These are phyloP conservation scores for Oppia nitens DNA, from an alignment of 1,140 invertebrate genomes.

Conservation along the genomic window DNA sequence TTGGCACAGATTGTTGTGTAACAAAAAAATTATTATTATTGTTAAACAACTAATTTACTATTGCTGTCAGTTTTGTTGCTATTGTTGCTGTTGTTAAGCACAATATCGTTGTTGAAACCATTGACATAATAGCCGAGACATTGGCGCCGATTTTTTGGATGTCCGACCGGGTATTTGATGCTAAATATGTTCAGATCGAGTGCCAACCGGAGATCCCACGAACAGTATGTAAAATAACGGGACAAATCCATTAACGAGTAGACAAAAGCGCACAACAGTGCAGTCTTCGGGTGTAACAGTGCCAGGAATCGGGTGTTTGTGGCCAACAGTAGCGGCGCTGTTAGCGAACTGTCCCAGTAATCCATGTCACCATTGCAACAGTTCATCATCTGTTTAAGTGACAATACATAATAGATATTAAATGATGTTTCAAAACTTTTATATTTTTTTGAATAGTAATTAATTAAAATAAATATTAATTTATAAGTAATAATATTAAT, in stretches of 20 bases:
- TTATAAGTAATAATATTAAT: no score
- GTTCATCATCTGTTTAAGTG: constrained; percentile 17
- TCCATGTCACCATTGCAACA: constrained; percentile 19
- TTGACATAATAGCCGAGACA: constrained; percentile 20
- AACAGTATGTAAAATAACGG: constrained; percentile 20
- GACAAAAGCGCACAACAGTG: constrained; percentile 19
- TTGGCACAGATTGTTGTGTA: no score
- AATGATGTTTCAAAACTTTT: no score
- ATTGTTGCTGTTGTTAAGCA: constrained; percentile 7
- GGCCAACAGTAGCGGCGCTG: constrained; percentile 17
- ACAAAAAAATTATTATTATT: no score
- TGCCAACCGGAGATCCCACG: constrained; percentile 20
- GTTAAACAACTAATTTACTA: no score
- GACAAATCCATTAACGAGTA: constrained; percentile 20
- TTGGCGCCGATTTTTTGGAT: constrained; percentile 15
- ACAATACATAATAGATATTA: no score
- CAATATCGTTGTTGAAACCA: constrained; percentile 19
- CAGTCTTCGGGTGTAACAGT: constrained; percentile 15
- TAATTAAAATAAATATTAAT: no score
- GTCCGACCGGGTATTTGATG: constrained; percentile 18
- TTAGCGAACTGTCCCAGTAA: constrained; percentile 15
- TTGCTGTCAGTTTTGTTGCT: no score
- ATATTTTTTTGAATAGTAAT: no score
- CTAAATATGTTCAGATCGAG: constrained; percentile 19
- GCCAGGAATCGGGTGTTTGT: constrained; percentile 12